phyloP scores from a whole-genome alignment of 1,140 invertebrate genomes.

The Lepidurus packardi region DNA sequence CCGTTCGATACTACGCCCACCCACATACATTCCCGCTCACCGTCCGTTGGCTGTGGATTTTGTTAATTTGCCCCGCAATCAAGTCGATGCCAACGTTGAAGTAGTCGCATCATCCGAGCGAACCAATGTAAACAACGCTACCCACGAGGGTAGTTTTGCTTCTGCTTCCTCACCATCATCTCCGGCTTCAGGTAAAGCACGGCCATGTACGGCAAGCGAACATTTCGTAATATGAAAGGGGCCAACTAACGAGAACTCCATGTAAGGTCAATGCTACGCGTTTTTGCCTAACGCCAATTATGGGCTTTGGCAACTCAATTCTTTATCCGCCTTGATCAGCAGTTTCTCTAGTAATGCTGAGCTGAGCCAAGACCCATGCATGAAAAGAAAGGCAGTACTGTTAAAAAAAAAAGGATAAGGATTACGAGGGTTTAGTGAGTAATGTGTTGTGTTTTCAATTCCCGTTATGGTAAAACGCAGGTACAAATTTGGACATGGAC shows the following conservation, averaged over 20 bases:
- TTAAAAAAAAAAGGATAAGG: not conserved
- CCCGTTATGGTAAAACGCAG: constrained; percentile 4
- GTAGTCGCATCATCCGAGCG: not conserved
- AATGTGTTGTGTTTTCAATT: not conserved
- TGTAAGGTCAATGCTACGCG: not conserved
- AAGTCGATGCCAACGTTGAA: not conserved
- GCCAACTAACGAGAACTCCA: not conserved
- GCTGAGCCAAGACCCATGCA: too few relatives aligned
- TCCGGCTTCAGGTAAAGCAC: constrained; percentile 2
- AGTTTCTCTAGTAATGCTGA: too few relatives aligned
- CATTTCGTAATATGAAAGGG: not conserved
- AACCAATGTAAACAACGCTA: not conserved
- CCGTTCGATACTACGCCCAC: not conserved
- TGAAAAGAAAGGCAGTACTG: too few relatives aligned
- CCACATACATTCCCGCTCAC: not conserved
- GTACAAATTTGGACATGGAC: not conserved
- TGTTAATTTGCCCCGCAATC: not conserved
- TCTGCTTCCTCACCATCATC: not conserved
- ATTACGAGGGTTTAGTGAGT: not conserved
- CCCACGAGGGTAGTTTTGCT: too few relatives aligned
- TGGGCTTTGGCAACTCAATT: too few relatives aligned
- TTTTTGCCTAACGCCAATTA: not conserved
- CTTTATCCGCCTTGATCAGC: not conserved
- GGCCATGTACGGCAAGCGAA: not conserved
- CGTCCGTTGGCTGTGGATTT: not conserved